Evolutionary conservation across 2,797 vertebrate genomes (phyloP).

Genomic region (Onychomys torridus): DNA sequence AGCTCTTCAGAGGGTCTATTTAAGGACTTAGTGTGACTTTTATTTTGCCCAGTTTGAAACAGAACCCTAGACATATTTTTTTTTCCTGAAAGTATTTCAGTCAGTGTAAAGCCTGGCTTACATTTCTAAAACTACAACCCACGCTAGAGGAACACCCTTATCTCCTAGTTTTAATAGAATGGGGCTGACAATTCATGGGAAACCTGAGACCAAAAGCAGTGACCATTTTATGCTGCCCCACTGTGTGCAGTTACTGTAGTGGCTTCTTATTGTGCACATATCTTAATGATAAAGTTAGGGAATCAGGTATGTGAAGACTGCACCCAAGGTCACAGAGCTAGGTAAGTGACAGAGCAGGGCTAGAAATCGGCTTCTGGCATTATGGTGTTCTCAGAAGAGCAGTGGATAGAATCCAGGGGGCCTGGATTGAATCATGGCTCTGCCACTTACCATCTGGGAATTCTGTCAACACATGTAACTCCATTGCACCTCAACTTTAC

Average conservation of each 20-base stretch:
- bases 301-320: not conserved
- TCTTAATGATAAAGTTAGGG: conserved; percentile 23
- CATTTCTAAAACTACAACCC: not conserved
- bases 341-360: not conserved
- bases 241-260: not conserved
- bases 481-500: conserved; percentile 1
- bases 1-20: not conserved
- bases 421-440: conserved; percentile 18
- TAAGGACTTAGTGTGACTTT: conserved; percentile 26
- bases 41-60: not conserved
- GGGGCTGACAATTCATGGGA: not conserved
- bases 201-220: not conserved
- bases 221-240: not conserved
- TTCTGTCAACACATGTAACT: conserved; percentile 25
- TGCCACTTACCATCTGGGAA: conserved; percentile 32
- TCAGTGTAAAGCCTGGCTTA: not conserved
- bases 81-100: conserved; percentile 14
- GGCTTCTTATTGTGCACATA: not conserved
- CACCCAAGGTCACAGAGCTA: conserved; percentile 1
- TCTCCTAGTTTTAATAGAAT: not conserved
- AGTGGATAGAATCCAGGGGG: not conserved
- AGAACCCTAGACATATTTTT: not conserved
- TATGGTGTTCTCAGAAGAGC: conserved; percentile 39
- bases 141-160: not conserved
- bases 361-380: conserved; percentile 26